Percentiles rank a stretch among this genome's conserved stretches.
Evolutionary conservation across 2,113 vertebrate genomes (phyloP).

Genomic region (Hippocampus zosterae): DNA sequence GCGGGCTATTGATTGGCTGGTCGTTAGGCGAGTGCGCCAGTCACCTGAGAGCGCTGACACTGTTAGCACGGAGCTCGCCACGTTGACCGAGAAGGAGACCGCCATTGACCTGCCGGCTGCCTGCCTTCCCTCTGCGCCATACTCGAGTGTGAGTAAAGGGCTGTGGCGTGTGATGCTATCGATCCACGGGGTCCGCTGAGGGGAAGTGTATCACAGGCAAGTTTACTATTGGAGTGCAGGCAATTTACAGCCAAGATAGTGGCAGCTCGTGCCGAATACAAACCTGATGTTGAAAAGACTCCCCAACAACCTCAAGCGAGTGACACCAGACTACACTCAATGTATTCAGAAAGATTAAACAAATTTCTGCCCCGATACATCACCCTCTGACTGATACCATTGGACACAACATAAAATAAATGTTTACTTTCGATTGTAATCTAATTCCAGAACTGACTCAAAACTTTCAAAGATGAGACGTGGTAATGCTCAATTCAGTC

Average conservation of each 20-base stretch:
- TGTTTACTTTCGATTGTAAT: background rate
- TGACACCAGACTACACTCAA: background rate
- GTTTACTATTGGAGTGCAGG: slow-evolving; percentile 18
- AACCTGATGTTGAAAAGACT: too few relatives aligned
- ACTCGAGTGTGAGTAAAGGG: slow-evolving; percentile 42
- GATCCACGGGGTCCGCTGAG: slow-evolving; percentile 31
- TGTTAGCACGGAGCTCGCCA: slow-evolving; percentile 53
- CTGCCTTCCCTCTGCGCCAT: slow-evolving; percentile 43
- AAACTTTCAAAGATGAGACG: too few relatives aligned
- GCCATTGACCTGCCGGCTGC: slow-evolving; percentile 58
- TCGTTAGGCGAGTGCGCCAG: slow-evolving; percentile 61
- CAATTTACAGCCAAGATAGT: slow-evolving; percentile 10
- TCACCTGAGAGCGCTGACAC: slow-evolving; percentile 59
- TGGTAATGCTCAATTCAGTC: too few relatives aligned
- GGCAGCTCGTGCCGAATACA: background rate
- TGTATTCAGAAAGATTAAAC: background rate
- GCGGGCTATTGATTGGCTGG: slow-evolving; percentile 61
- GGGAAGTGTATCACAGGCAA: slow-evolving; percentile 30
- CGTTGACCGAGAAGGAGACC: slow-evolving; percentile 44
- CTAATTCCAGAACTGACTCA: too few relatives aligned
- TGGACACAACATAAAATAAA: background rate
- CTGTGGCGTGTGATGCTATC: slow-evolving; percentile 39
- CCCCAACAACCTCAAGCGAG: background rate
- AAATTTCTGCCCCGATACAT: background rate
- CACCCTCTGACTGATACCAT: background rate